These are phyloP conservation scores for Ophioninae sp. DNA, from an alignment of 2,888 invertebrate species.

Conservation along the genomic window DNA sequence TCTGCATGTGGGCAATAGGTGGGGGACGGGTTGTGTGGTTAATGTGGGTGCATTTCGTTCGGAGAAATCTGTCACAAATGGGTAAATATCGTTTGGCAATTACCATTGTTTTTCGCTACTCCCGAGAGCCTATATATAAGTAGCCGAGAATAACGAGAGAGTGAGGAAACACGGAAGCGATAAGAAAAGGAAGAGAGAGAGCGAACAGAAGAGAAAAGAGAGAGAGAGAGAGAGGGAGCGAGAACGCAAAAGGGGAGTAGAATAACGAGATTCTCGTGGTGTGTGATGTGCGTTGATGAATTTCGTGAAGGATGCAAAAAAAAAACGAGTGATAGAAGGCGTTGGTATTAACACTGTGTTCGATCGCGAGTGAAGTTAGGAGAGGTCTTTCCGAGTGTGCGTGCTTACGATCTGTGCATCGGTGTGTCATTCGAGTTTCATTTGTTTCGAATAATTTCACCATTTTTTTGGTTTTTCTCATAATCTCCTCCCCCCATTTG, in stretches of 20 bases:
- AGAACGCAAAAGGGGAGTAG: constrained; percentile 14
- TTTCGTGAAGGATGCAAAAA: constrained; percentile 30
- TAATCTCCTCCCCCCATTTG: neutral
- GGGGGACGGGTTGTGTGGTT: constrained; percentile 76
- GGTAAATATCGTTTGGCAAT: constrained; percentile 74
- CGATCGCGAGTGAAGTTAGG: constrained; percentile 66
- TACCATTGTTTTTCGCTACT: constrained; percentile 12
- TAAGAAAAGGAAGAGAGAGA: neutral
- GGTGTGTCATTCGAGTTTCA: constrained; percentile 56
- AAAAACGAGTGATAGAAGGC: constrained; percentile 48
- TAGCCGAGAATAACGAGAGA: constrained; percentile 21
- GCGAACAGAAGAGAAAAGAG: neutral
- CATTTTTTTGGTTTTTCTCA: neutral
- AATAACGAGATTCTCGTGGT: constrained; percentile 44
- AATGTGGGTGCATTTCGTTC: constrained; percentile 76
- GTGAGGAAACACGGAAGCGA: constrained; percentile 5
- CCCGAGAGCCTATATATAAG: constrained; percentile 3
- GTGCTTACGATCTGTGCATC: constrained; percentile 12
- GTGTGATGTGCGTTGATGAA: constrained; percentile 53
- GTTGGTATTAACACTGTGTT: constrained; percentile 63
- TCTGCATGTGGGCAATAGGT: constrained; percentile 78
- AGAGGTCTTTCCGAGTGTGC: constrained; percentile 46
- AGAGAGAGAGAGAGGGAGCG: constrained; percentile 8
- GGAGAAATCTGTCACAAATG: constrained; percentile 78
- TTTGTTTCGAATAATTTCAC: constrained; percentile 23